These are phyloP conservation scores for Myotis davidii DNA, from an alignment of 2,113 vertebrate genomes.

Conservation along the genomic window DNA sequence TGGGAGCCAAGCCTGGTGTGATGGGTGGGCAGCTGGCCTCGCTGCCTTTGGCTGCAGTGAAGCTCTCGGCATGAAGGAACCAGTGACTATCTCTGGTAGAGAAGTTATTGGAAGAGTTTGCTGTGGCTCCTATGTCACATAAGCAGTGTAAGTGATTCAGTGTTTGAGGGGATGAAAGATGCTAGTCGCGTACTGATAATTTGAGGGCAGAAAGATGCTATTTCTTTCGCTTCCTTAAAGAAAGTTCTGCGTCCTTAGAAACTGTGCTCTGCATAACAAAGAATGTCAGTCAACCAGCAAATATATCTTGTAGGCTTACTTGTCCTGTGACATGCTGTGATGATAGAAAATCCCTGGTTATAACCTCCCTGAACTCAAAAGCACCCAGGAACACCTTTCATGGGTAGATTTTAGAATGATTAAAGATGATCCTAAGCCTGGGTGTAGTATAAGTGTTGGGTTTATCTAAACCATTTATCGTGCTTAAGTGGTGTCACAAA, in stretches of 20 bases:
- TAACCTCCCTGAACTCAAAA: background rate
- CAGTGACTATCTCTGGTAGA: background rate
- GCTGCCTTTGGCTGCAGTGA: background rate
- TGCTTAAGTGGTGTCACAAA: background rate
- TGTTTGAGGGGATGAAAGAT: background rate
- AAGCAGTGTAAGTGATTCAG: background rate
- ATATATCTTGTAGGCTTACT: background rate
- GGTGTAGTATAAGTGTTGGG: background rate
- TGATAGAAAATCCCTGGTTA: background rate
- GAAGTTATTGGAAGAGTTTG: background rate
- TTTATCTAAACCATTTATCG: slow-evolving; percentile 12
- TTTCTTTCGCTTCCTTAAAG: background rate
- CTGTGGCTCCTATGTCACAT: background rate
- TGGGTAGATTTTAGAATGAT: background rate
- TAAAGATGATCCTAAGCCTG: background rate
- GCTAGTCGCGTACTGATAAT: background rate
- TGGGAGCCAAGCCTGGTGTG: background rate
- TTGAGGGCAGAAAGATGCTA: background rate
- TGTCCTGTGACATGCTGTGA: background rate
- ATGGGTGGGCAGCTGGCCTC: background rate
- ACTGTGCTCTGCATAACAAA: background rate
- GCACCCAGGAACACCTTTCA: background rate
- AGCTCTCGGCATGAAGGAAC: background rate
- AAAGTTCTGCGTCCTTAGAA: background rate
- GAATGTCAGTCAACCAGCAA: background rate